These are phyloP conservation scores for Prinia subflava DNA, from an alignment of 2,113 vertebrate species.

Conservation along the genomic window DNA sequence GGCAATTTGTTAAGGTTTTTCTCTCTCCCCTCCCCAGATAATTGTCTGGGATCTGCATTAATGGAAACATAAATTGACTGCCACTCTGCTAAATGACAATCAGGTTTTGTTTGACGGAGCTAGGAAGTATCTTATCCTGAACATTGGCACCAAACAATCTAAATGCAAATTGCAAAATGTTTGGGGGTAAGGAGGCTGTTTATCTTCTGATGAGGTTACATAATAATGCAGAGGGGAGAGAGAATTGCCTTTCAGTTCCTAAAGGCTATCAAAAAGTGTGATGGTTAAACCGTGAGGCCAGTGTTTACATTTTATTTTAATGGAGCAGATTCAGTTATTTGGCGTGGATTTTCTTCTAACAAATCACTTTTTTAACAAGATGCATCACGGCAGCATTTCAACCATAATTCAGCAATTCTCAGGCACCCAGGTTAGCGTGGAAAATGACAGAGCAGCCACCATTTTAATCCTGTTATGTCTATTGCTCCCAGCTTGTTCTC, in stretches of 20 bases:
- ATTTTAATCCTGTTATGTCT: slow-evolving; percentile 39
- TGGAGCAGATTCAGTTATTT: neutral
- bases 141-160: slow-evolving; percentile 63
- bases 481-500: slow-evolving; percentile 14
- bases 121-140: slow-evolving; percentile 65
- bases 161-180: slow-evolving; percentile 73
- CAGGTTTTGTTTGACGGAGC: slow-evolving; percentile 75
- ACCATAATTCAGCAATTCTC: neutral
- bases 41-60: slow-evolving; percentile 72
- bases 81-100: slow-evolving; percentile 75
- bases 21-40: slow-evolving; percentile 26
- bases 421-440: neutral
- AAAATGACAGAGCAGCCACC: slow-evolving; percentile 28
- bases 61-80: slow-evolving; percentile 76
- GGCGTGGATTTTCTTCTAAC: neutral
- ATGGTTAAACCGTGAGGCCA: neutral
- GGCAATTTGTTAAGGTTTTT: slow-evolving; percentile 36
- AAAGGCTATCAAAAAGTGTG: slow-evolving; percentile 45
- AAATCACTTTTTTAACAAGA: slow-evolving; percentile 9
- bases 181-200: slow-evolving; percentile 32
- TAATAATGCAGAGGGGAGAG: slow-evolving; percentile 8
- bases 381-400: neutral
- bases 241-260: slow-evolving; percentile 37
- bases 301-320: slow-evolving; percentile 26
- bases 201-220: slow-evolving; percentile 58